A percentile compares a stretch with the other conserved stretches of the same genome.
Conservation (phyloP, 2,888 invertebrate genomes). For the Neocrepidodera transversa region DNA sequence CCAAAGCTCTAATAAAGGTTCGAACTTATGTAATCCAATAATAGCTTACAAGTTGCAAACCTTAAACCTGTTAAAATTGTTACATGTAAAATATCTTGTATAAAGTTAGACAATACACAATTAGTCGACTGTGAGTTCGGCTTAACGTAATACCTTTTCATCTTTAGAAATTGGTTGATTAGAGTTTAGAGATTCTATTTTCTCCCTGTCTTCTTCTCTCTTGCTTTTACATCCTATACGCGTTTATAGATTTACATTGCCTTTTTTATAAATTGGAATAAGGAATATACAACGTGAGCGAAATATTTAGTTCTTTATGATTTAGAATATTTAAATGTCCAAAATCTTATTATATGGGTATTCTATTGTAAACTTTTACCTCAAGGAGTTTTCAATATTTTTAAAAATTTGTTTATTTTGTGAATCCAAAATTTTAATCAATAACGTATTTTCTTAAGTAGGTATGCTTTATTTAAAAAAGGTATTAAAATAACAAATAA, state of each 20-base stretch:
- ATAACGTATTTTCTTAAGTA: no score
- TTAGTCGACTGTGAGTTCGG: constrained; percentile 7
- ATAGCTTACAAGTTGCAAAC: constrained; percentile 6
- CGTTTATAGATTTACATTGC: no score
- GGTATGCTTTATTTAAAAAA: no score
- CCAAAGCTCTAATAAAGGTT: constrained; percentile 3
- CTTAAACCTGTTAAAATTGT: constrained; percentile 15
- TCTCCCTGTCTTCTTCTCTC: not conserved
- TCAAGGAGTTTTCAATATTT: no score
- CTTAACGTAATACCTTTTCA: constrained; percentile 8
- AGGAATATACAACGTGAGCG: no score
- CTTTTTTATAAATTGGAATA: no score
- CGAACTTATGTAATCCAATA: not conserved
- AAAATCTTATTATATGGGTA: no score
- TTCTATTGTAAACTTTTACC: no score
- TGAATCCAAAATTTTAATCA: no score
- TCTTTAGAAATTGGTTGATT: constrained; percentile 18
- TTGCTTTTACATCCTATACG: not conserved
- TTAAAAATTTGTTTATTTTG: no score
- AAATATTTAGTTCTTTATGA: no score
- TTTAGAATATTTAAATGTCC: not conserved
- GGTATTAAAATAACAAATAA: no score
- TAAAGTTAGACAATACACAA: constrained; percentile 6
- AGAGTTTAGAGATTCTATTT: constrained; percentile 6
- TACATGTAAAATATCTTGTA: constrained; percentile 11